A percentile compares a stretch with the other conserved stretches of the same genome.
These are phyloP conservation scores for Ciconia maguari DNA, from an alignment of 2,113 vertebrate species.

Conservation along the genomic window DNA sequence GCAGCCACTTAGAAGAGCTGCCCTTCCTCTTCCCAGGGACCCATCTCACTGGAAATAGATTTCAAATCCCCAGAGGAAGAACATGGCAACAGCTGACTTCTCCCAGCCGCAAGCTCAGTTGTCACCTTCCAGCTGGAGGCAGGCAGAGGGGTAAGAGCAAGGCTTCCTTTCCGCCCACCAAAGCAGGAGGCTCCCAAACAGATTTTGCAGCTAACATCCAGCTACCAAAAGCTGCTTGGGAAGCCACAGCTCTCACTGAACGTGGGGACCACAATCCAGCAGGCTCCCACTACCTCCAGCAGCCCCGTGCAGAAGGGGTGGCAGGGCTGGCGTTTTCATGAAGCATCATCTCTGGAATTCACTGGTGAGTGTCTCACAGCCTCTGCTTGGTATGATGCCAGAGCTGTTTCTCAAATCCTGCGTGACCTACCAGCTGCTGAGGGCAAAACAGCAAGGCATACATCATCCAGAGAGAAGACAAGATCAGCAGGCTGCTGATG, in stretches of 20 bases:
- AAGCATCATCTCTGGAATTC: constrained; percentile 27
- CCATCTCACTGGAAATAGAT: constrained; percentile 43
- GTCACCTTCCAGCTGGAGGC: neutral
- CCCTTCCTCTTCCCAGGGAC: constrained; percentile 14
- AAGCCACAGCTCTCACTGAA: neutral
- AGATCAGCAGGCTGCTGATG: neutral
- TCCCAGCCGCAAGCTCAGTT: neutral
- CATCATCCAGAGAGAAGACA: neutral
- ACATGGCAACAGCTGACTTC: constrained; percentile 15
- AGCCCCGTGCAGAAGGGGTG: neutral
- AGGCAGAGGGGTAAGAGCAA: neutral
- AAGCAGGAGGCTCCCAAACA: neutral
- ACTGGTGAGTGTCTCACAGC: neutral
- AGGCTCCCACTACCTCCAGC: neutral
- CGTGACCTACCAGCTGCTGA: constrained; percentile 10
- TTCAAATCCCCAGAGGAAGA: constrained; percentile 14
- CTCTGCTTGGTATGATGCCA: constrained; percentile 8
- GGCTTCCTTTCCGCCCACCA: neutral
- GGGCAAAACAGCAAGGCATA: neutral
- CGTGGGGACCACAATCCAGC: neutral
- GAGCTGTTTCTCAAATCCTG: neutral
- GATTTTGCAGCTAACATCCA: neutral
- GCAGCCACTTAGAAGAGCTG: neutral
- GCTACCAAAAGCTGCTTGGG: neutral
- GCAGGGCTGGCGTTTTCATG: neutral